phyloP scores from a whole-genome alignment of 2,888 invertebrate species.

The Pecten maximus region DNA sequence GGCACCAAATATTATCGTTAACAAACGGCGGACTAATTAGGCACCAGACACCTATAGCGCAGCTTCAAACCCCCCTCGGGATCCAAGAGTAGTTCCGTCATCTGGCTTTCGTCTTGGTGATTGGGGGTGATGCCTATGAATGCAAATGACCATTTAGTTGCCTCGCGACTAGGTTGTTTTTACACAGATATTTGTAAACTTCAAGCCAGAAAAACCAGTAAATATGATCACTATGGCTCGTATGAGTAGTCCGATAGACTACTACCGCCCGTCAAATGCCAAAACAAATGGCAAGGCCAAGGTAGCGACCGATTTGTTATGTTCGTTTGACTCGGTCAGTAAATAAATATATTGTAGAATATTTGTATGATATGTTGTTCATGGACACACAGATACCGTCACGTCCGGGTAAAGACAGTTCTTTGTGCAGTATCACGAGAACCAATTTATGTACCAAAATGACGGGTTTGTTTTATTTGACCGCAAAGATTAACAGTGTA shows the following conservation, averaged over 20 bases:
- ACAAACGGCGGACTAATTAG: slow-evolving; percentile 54
- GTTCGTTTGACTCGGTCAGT: not conserved
- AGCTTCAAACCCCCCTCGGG: slow-evolving; percentile 38
- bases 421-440: no score
- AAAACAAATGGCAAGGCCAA: not conserved
- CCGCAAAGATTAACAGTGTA: no score
- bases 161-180: slow-evolving; percentile 32
- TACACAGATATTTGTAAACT: slow-evolving; percentile 22
- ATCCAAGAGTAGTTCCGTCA: slow-evolving; percentile 48
- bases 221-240: not conserved
- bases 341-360: not conserved
- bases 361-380: not conserved
- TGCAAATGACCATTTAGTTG: slow-evolving; percentile 46
- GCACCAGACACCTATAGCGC: slow-evolving; percentile 54
- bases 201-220: not conserved
- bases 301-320: not conserved
- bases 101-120: slow-evolving; percentile 50
- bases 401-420: not conserved
- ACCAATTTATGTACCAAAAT: no score
- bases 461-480: no score
- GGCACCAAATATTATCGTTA: slow-evolving; percentile 52
- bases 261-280: not conserved
- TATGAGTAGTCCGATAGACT: not conserved
- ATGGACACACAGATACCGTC: not conserved
- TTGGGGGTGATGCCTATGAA: slow-evolving; percentile 48